Conservation (phyloP, 1,140 invertebrate genomes). For the Zaprionus vittiger region DNA sequence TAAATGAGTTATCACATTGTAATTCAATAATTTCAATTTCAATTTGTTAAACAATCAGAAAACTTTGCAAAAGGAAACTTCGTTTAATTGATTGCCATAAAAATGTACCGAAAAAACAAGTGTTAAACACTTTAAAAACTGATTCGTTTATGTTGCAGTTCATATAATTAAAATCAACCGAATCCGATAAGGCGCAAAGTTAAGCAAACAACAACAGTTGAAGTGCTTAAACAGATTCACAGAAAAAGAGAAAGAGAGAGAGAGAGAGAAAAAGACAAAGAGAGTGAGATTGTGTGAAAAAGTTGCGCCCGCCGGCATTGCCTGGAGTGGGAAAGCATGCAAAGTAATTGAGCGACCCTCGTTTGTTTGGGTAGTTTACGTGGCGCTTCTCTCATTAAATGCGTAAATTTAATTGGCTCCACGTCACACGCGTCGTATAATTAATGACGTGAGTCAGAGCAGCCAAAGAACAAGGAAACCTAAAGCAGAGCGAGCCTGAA, state of each 20-base stretch:
- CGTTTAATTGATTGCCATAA: not conserved
- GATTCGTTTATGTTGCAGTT: not conserved
- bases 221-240: not conserved
- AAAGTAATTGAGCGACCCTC: conserved; percentile 30
- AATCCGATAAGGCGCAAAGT: not conserved
- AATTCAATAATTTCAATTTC: not conserved
- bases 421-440: conserved; percentile 74
- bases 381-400: conserved; percentile 73
- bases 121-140: not conserved
- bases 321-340: not conserved
- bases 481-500: not conserved
- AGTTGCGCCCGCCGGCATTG: not conserved
- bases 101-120: not conserved
- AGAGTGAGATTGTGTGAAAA: not conserved
- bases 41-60: not conserved
- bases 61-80: not conserved
- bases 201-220: not conserved
- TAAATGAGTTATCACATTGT: not conserved
- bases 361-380: conserved; percentile 30
- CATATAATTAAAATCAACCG: conserved; percentile 6
- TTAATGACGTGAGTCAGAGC: conserved; percentile 66
- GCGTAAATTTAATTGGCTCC: conserved; percentile 78
- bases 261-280: not conserved
- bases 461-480: conserved; percentile 11
- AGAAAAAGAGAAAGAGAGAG: not conserved